phyloP scores from a whole-genome alignment of 2,113 vertebrate genomes.

The Cottus gobio region DNA sequence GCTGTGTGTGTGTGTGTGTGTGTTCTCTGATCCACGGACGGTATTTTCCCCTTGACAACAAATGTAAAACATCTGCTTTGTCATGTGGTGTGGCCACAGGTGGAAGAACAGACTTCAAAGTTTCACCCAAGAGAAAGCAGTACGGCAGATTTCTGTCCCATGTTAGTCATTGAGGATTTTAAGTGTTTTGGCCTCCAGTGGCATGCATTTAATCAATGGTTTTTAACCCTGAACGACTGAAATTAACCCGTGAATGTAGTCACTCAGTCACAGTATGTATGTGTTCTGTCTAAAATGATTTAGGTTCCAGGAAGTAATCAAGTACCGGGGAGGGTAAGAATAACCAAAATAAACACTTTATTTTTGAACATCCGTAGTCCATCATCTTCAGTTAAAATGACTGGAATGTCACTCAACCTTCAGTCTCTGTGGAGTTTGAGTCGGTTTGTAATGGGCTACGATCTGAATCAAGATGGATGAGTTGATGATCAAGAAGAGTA shows the following conservation, averaged over 20 bases:
- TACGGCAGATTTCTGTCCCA: not conserved
- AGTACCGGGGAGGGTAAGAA: not conserved
- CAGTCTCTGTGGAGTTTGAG: slow-evolving; percentile 27
- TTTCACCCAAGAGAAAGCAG: not conserved
- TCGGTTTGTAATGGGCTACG: slow-evolving; percentile 87
- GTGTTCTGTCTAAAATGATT: slow-evolving; percentile 5
- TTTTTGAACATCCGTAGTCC: slow-evolving; percentile 1
- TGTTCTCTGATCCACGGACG: slow-evolving; percentile 22
- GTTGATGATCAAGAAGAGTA: slow-evolving; percentile 92
- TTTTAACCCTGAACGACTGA: slow-evolving; percentile 25
- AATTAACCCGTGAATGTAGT: slow-evolving; percentile 22
- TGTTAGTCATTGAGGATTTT: slow-evolving; percentile 19
- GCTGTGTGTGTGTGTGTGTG: not conserved
- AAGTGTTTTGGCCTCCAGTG: slow-evolving; percentile 19
- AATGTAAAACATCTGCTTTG: slow-evolving; percentile 14
- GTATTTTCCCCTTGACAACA: not conserved
- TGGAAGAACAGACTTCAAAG: slow-evolving; percentile 16
- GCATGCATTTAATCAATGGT: slow-evolving; percentile 24
- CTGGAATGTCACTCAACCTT: slow-evolving; percentile 64
- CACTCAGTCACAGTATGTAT: not conserved
- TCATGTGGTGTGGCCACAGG: slow-evolving; percentile 19
- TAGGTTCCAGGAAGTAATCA: slow-evolving; percentile 8
- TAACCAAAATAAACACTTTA: slow-evolving; percentile 26
- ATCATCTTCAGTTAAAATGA: not conserved
- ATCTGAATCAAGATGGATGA: slow-evolving; percentile 88